Evolutionary conservation across 2,113 vertebrate species (phyloP).

Genomic region (Ginglymostoma cirratum): DNA sequence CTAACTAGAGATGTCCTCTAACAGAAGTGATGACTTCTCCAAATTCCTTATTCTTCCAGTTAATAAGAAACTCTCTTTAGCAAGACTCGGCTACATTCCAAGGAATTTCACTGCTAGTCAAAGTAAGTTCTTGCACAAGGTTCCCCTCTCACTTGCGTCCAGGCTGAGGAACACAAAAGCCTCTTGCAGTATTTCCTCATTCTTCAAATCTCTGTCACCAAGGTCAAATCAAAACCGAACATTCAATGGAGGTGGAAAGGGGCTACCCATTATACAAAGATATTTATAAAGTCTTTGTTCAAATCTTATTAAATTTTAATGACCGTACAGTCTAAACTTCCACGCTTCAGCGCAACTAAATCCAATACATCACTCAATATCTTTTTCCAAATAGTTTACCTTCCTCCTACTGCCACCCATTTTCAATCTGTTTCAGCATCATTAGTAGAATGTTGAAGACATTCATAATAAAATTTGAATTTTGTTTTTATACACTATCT

Average conservation of each 20-base stretch:
- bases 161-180: background rate
- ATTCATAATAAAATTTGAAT: background rate
- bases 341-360: background rate
- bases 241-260: background rate
- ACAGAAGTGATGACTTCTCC: background rate
- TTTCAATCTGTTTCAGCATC: background rate
- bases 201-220: background rate
- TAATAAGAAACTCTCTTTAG: background rate
- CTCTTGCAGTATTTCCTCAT: background rate
- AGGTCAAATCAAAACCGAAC: background rate
- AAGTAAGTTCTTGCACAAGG: background rate
- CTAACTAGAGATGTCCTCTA: background rate
- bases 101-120: background rate
- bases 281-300: too few relatives aligned
- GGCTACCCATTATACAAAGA: background rate
- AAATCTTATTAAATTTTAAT: background rate
- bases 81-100: background rate
- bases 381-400: background rate
- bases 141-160: background rate
- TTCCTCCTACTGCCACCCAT: background rate
- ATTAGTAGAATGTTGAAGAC: background rate
- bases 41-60: background rate
- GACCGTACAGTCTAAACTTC: background rate
- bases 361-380: background rate
- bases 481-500: too few relatives aligned